Conservation (phyloP, 2,113 vertebrate genomes). For the Nibea coibor region DNA sequence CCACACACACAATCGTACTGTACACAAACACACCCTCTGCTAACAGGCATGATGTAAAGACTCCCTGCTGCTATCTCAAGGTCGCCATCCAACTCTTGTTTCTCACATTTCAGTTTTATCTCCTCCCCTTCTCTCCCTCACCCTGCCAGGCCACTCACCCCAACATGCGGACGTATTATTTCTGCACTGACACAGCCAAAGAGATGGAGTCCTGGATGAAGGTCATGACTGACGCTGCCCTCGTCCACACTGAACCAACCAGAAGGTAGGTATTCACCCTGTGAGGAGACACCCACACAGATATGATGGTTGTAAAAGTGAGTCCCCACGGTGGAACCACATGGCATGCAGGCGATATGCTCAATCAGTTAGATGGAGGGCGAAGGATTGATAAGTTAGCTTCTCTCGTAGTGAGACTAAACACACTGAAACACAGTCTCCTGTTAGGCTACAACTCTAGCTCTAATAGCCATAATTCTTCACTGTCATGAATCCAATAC, state of each 20-base stretch:
- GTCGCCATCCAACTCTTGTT: conserved; percentile 5
- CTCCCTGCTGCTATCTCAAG: conserved; percentile 14
- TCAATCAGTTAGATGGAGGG: no score
- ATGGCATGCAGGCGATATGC: background rate
- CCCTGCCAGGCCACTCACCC: conserved; percentile 93
- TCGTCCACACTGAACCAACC: conserved; percentile 92
- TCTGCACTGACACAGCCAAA: conserved; percentile 96
- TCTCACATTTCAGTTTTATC: conserved; percentile 12
- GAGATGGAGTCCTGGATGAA: conserved; percentile 99
- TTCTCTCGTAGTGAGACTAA: no score
- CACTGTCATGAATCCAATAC: background rate
- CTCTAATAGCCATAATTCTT: background rate
- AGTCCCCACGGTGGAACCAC: background rate
- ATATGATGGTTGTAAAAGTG: background rate
- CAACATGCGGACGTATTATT: conserved; percentile 99
- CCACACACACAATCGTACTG: background rate
- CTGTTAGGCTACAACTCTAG: no score
- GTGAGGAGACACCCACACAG: background rate
- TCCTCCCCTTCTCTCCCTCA: background rate
- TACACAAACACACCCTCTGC: conserved; percentile 13
- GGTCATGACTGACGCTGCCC: conserved; percentile 95
- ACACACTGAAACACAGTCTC: no score
- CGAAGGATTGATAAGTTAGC: no score
- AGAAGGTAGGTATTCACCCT: conserved; percentile 85
- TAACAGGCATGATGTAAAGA: conserved; percentile 13